phyloP scores from a whole-genome alignment of 2,113 vertebrate genomes.

The Grus americana region DNA sequence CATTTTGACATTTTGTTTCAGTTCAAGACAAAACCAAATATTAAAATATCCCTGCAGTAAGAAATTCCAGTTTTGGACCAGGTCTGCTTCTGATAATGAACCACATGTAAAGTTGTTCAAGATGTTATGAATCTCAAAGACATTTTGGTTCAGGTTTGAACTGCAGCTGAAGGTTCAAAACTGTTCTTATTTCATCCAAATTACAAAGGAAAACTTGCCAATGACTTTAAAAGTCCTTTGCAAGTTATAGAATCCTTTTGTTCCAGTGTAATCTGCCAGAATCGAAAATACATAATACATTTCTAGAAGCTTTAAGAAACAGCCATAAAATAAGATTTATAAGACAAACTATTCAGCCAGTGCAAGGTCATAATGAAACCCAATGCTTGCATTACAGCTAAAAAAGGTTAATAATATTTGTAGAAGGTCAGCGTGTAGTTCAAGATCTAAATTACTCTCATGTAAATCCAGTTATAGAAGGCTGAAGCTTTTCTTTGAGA shows the following conservation, averaged over 20 bases:
- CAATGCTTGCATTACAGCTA: neutral
- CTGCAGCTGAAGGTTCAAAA: neutral
- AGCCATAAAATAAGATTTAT: neutral
- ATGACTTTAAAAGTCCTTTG: neutral
- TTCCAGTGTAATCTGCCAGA: neutral
- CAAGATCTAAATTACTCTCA: neutral
- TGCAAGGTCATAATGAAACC: neutral
- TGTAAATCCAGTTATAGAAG: neutral
- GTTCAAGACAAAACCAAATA: neutral
- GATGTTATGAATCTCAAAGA: neutral
- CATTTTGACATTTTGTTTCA: constrained; percentile 1
- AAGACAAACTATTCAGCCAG: neutral
- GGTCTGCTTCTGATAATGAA: constrained; percentile 29
- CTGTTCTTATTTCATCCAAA: neutral
- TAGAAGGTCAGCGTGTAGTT: neutral
- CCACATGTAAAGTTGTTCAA: neutral
- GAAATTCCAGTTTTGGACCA: neutral
- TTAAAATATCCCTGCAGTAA: neutral
- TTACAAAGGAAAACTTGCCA: neutral
- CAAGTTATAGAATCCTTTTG: neutral
- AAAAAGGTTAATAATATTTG: neutral
- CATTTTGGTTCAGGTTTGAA: neutral
- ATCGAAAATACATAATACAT: neutral
- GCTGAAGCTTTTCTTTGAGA: neutral
- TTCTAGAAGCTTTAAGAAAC: neutral